Conservation (phyloP, 2,797 vertebrate species). For the Spea hammondii region DNA sequence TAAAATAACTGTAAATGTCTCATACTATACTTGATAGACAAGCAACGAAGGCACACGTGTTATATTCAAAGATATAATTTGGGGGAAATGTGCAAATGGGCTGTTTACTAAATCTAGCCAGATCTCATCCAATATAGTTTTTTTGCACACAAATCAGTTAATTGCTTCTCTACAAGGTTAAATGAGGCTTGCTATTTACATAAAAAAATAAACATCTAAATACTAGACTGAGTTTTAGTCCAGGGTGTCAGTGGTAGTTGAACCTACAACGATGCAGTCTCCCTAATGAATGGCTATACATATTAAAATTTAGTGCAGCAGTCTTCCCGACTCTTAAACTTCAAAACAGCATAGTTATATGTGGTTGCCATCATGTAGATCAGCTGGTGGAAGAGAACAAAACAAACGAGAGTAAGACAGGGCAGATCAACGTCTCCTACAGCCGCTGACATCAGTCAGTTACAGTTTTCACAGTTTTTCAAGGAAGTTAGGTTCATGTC, state of each 20-base stretch:
- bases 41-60: slow-evolving; percentile 19
- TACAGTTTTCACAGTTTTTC: slow-evolving; percentile 2
- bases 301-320: slow-evolving; percentile 99
- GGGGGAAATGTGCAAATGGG: background rate
- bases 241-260: slow-evolving; percentile 84
- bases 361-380: slow-evolving; percentile 99
- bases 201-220: slow-evolving; percentile 72
- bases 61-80: background rate
- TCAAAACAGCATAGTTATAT: slow-evolving; percentile 99
- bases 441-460: slow-evolving; percentile 50
- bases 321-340: slow-evolving; percentile 99
- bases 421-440: slow-evolving; percentile 59
- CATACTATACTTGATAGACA: background rate
- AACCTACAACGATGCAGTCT: slow-evolving; percentile 74
- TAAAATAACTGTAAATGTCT: background rate
- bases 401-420: slow-evolving; percentile 74
- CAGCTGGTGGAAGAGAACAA: slow-evolving; percentile 97
- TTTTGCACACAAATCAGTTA: slow-evolving; percentile 65
- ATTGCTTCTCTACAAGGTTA: slow-evolving; percentile 70
- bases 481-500: slow-evolving; percentile 1
- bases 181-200: slow-evolving; percentile 89
- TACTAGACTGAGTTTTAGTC: slow-evolving; percentile 78
- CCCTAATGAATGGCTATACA: slow-evolving; percentile 72
- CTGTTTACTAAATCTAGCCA: slow-evolving; percentile 62
- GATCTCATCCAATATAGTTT: slow-evolving; percentile 63